These are phyloP conservation scores for Stenopsyche tienmushanensis DNA, from an alignment of 1,140 invertebrate genomes.

Conservation along the genomic window DNA sequence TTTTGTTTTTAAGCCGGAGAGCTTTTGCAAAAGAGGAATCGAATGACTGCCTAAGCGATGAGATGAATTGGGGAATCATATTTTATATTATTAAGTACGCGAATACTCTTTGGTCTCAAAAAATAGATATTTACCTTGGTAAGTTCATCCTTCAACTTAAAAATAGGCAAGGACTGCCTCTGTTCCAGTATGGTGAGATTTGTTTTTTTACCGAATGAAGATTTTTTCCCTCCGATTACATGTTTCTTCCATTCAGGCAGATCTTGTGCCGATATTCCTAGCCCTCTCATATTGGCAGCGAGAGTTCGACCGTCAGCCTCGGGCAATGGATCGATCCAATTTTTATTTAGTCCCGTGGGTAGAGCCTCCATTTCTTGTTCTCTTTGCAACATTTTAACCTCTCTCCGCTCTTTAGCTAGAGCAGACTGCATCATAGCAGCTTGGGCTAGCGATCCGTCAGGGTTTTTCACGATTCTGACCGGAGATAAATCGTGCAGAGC, in stretches of 20 bases:
- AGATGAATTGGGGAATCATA: neutral
- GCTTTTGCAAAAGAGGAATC: too few relatives aligned
- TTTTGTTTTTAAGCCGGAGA: too few relatives aligned
- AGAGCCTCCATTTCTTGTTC: constrained; percentile 89
- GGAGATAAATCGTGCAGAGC: constrained; percentile 92
- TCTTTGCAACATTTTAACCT: constrained; percentile 88
- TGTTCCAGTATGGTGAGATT: constrained; percentile 95
- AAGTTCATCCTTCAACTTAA: constrained; percentile 92
- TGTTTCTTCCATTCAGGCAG: constrained; percentile 99
- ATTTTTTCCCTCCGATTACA: constrained; percentile 96
- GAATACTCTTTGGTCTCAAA: neutral
- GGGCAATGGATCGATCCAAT: constrained; percentile 95
- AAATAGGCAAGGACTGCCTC: constrained; percentile 93
- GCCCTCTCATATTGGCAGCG: constrained; percentile 78
- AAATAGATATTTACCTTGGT: constrained; percentile 66
- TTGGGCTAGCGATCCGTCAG: constrained; percentile 95
- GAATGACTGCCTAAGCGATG: too few relatives aligned
- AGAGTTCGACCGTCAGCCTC: constrained; percentile 71
- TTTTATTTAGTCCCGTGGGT: constrained; percentile 82
- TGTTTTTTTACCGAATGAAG: constrained; percentile 97
- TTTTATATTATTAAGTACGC: neutral
- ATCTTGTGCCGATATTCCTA: constrained; percentile 81
- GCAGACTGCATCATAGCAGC: constrained; percentile 99
- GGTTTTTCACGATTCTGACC: constrained; percentile 98
- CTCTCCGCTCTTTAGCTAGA: constrained; percentile 92